These are phyloP conservation scores for Malurus melanocephalus DNA, from an alignment of 2,113 vertebrate genomes.

Conservation along the genomic window DNA sequence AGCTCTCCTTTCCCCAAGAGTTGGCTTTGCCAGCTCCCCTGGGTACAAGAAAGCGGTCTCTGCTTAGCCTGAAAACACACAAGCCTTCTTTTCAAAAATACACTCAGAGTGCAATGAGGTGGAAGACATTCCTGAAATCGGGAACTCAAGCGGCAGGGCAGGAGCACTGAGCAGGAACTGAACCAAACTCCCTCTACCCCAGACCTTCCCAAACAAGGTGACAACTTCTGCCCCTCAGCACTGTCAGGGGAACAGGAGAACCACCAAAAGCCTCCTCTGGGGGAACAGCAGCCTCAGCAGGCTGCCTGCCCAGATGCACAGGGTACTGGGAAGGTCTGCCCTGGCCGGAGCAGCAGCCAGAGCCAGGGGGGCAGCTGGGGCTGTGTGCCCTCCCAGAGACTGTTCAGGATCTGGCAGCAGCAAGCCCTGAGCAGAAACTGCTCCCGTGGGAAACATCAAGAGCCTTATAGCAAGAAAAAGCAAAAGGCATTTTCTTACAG, in stretches of 20 bases:
- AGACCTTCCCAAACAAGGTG: not conserved
- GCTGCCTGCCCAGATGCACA: not conserved
- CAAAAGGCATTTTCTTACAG: not conserved
- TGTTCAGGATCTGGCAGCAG: not conserved
- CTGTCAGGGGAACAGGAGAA: not conserved
- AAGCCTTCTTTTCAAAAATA: not conserved
- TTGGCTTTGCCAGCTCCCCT: not conserved
- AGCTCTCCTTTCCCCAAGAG: not conserved
- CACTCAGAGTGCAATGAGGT: not conserved
- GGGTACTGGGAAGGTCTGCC: accelerated
- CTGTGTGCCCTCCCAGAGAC: not conserved
- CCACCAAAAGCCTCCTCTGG: not conserved
- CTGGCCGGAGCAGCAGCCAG: not conserved
- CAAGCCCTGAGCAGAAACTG: not conserved
- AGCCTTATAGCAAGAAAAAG: accelerated
- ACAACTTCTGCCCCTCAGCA: not conserved
- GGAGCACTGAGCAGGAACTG: not conserved
- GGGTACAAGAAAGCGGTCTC: accelerated
- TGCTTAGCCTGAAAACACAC: not conserved
- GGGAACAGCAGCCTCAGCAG: not conserved
- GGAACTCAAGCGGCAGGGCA: accelerated
- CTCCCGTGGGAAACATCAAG: not conserved
- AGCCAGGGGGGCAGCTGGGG: not conserved
- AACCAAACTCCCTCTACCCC: not conserved
- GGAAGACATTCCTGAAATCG: not conserved